phyloP scores from a whole-genome alignment of 1,140 invertebrate genomes.

The Drosophila parvula region DNA sequence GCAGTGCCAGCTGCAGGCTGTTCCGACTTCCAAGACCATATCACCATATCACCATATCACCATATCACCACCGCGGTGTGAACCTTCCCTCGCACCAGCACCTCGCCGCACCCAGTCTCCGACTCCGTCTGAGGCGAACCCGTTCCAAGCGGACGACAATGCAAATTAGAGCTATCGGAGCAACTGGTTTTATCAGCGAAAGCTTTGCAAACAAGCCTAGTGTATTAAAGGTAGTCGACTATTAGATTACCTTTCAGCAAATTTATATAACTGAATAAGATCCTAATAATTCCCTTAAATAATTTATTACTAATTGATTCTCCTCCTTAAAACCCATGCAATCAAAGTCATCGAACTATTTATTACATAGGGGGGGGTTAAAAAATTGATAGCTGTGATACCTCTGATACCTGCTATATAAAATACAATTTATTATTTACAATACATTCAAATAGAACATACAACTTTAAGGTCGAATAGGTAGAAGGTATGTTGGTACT shows the following conservation, averaged over 20 bases:
- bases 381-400: too few species aligned
- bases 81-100: slow-evolving; percentile 12
- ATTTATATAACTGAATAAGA: too few species aligned
- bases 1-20: slow-evolving; percentile 30
- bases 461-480: too few species aligned
- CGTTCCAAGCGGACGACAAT: slow-evolving; percentile 55
- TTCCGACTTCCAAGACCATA: slow-evolving; percentile 13
- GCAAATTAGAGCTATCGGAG: slow-evolving; percentile 75
- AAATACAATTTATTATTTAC: too few species aligned
- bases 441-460: too few species aligned
- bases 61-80: not conserved
- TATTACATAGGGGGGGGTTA: too few species aligned
- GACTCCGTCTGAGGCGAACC: slow-evolving; percentile 45
- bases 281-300: not conserved
- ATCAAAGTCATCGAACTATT: too few species aligned
- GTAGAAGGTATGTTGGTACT: too few species aligned
- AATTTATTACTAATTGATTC: too few species aligned
- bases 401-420: too few species aligned
- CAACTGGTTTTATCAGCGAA: slow-evolving; percentile 68
- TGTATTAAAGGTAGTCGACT: not conserved
- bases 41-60: not conserved
- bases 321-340: too few species aligned
- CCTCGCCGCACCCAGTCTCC: slow-evolving; percentile 7
- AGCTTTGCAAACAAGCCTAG: slow-evolving; percentile 46
- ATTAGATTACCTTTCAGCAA: too few species aligned